Evolutionary conservation across 2,888 invertebrate species (phyloP).

Genomic region (Eupithecia dodoneata): DNA sequence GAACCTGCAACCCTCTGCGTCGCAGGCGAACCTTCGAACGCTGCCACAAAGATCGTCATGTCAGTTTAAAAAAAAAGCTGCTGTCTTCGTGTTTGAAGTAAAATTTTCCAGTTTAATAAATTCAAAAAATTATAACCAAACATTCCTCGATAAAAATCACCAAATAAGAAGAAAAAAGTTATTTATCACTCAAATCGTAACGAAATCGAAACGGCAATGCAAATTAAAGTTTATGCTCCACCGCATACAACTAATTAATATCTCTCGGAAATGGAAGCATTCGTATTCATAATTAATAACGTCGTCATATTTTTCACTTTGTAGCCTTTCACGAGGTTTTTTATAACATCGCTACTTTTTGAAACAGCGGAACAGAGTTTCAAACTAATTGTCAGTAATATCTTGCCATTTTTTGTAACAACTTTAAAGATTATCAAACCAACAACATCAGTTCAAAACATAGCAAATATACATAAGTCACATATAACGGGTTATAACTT

Average conservation of each 20-base stretch:
- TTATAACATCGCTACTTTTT: neutral
- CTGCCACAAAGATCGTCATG: no score
- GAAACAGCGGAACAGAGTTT: neutral
- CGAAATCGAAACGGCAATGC: constrained; percentile 26
- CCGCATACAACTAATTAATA: constrained; percentile 28
- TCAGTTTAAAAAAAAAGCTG: neutral
- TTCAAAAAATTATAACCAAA: neutral
- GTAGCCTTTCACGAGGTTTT: neutral
- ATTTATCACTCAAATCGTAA: constrained; percentile 14
- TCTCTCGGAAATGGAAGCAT: constrained; percentile 18
- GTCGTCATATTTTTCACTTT: constrained; percentile 7
- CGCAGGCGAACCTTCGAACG: no score
- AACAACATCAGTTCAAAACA: no score
- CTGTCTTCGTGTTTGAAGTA: neutral
- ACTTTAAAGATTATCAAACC: no score
- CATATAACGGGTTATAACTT: no score
- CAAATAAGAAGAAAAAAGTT: constrained; percentile 4
- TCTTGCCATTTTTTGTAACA: no score
- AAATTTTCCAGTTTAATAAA: neutral
- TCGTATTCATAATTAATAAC: constrained; percentile 18
- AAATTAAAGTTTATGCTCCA: constrained; percentile 30
- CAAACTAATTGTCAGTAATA: neutral
- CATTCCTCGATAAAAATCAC: neutral
- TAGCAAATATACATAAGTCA: no score
- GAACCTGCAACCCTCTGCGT: no score